Evolutionary conservation across 2,888 invertebrate species (phyloP).

Genomic region (Aporophyla nigra): DNA sequence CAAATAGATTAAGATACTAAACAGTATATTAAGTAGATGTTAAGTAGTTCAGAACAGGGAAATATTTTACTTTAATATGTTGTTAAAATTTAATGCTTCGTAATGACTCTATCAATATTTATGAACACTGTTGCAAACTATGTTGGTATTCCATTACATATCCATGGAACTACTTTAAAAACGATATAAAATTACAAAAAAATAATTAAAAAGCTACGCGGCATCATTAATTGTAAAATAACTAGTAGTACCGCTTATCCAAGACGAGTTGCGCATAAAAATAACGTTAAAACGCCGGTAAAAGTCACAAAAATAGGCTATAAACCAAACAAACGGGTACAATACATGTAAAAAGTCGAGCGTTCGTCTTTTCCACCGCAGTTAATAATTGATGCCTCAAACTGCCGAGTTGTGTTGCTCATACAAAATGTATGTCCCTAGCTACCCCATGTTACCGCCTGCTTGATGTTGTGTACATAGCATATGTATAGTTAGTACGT

Average conservation of each 20-base stretch:
- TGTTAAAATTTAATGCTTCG: conserved; percentile 40
- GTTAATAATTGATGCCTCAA: conserved; percentile 90
- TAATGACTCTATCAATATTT: conserved; percentile 48
- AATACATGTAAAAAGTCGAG: conserved; percentile 87
- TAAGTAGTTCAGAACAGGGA: conserved; percentile 27
- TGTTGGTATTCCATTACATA: conserved; percentile 24
- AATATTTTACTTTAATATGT: conserved; percentile 36
- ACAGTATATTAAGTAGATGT: conserved; percentile 17
- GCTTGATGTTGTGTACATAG: conserved; percentile 76
- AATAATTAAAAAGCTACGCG: conserved; percentile 38
- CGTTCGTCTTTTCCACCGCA: conserved; percentile 84
- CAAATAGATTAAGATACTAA: conserved; percentile 37
- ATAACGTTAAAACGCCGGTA: conserved; percentile 81
- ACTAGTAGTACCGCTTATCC: conserved; percentile 66
- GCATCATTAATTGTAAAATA: conserved; percentile 65
- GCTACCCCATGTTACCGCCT: conserved; percentile 88
- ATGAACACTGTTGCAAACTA: conserved; percentile 27
- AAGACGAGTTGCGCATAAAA: conserved; percentile 76
- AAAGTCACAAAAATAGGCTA: conserved; percentile 87
- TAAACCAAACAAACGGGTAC: conserved; percentile 83
- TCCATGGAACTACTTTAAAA: conserved; percentile 20
- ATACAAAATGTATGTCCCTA: conserved; percentile 88
- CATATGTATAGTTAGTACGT: conserved; percentile 71
- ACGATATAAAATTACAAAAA: conserved; percentile 43
- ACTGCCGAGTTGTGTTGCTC: conserved; percentile 91